phyloP scores from a whole-genome alignment of 1,140 invertebrate species.

The Anoplophora glabripennis region DNA sequence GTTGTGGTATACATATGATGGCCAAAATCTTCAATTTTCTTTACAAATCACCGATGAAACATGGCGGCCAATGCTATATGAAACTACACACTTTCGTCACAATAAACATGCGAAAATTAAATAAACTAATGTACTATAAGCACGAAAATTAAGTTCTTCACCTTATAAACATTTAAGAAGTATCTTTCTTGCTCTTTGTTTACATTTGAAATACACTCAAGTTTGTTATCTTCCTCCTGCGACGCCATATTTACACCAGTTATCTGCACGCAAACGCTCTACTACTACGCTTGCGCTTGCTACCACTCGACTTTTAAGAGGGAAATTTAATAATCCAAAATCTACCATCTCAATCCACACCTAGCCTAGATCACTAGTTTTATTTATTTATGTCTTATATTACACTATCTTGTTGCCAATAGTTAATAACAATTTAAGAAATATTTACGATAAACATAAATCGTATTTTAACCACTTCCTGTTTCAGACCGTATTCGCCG shows the following conservation, averaged over 20 bases:
- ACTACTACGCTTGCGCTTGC: slow-evolving; percentile 12
- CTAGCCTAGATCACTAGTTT: too few relatives aligned
- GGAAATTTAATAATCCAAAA: not conserved
- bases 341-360: too few relatives aligned
- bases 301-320: not conserved
- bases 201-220: slow-evolving; percentile 39
- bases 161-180: slow-evolving; percentile 45
- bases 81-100: slow-evolving; percentile 40
- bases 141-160: slow-evolving; percentile 42
- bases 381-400: too few relatives aligned
- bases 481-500: too few relatives aligned
- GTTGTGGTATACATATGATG: slow-evolving; percentile 18
- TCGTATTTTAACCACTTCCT: too few relatives aligned
- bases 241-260: slow-evolving; percentile 49
- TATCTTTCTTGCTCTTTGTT: slow-evolving; percentile 43
- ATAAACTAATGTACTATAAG: slow-evolving; percentile 40
- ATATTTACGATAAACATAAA: too few relatives aligned
- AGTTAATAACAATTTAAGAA: too few relatives aligned
- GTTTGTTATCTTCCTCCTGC: slow-evolving; percentile 45
- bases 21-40: slow-evolving; percentile 31
- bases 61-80: slow-evolving; percentile 46
- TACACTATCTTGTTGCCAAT: too few relatives aligned
- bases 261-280: slow-evolving; percentile 39
- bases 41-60: slow-evolving; percentile 36
- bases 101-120: slow-evolving; percentile 44